Conservation (phyloP, 2,797 vertebrate genomes). For the Acanthornis magna region DNA sequence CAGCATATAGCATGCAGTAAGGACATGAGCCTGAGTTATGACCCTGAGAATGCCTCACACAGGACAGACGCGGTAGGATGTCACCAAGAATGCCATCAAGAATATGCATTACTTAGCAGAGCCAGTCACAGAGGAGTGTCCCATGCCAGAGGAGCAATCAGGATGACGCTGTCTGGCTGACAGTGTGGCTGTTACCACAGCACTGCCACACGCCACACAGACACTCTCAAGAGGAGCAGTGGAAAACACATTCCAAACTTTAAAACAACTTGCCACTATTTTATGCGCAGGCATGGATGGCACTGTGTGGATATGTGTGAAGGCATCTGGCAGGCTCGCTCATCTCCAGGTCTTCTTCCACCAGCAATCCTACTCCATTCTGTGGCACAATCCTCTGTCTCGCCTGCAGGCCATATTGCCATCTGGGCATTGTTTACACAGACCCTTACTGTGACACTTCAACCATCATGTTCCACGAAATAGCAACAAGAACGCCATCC, state of each 20-base stretch:
- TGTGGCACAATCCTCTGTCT: background rate
- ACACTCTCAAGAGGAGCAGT: background rate
- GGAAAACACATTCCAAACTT: background rate
- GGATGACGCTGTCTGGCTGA: rapidly evolving
- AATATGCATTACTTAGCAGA: background rate
- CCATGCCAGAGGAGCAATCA: background rate
- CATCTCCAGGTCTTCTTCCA: background rate
- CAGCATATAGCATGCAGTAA: background rate
- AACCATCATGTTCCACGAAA: background rate
- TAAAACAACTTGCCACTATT: background rate
- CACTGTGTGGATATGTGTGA: background rate
- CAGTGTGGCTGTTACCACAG: background rate
- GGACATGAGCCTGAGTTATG: background rate
- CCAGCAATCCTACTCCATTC: background rate
- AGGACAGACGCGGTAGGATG: background rate
- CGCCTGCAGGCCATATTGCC: background rate
- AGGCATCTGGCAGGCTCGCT: background rate
- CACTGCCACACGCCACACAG: background rate
- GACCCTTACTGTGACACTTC: background rate
- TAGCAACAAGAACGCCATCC: background rate
- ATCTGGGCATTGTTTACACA: background rate
- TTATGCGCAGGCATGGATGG: background rate
- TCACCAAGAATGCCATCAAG: background rate
- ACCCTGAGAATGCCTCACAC: background rate
- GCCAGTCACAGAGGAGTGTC: background rate